Conservation (phyloP, 2,888 invertebrate species). For the Dynastes maya region DNA sequence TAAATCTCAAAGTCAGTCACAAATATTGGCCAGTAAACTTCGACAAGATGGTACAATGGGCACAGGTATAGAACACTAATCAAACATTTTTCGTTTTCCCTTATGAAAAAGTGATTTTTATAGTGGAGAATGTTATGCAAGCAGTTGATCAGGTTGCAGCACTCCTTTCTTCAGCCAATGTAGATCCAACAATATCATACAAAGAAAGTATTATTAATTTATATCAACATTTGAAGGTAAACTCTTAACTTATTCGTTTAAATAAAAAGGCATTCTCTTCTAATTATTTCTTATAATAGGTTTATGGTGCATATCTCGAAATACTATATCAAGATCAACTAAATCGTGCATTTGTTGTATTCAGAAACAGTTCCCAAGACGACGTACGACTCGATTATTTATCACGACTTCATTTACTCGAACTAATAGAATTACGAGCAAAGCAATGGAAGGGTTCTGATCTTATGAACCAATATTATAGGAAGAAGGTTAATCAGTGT, state of each 20-base stretch:
- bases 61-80: conserved; percentile 63
- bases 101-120: conserved; percentile 60
- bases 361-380: conserved; percentile 92
- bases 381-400: conserved; percentile 89
- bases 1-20: conserved; percentile 69
- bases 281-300: conserved; percentile 58
- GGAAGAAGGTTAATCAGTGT: conserved; percentile 71
- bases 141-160: conserved; percentile 87
- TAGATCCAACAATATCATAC: conserved; percentile 76
- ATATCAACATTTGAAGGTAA: conserved; percentile 85
- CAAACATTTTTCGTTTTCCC: neutral
- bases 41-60: conserved; percentile 69
- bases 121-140: conserved; percentile 87
- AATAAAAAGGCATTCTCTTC: neutral
- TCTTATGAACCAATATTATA: conserved; percentile 89
- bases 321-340: conserved; percentile 88
- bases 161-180: conserved; percentile 83
- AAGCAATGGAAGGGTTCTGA: conserved; percentile 92
- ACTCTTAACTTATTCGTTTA: conserved; percentile 54
- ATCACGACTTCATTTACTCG: conserved; percentile 90
- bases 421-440: conserved; percentile 93
- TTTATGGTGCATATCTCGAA: conserved; percentile 86
- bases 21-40: conserved; percentile 68
- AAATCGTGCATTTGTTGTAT: conserved; percentile 88
- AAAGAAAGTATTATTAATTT: conserved; percentile 84